phyloP scores from a whole-genome alignment of 2,888 invertebrate species.

The Drosophila pseudotalamancana region DNA sequence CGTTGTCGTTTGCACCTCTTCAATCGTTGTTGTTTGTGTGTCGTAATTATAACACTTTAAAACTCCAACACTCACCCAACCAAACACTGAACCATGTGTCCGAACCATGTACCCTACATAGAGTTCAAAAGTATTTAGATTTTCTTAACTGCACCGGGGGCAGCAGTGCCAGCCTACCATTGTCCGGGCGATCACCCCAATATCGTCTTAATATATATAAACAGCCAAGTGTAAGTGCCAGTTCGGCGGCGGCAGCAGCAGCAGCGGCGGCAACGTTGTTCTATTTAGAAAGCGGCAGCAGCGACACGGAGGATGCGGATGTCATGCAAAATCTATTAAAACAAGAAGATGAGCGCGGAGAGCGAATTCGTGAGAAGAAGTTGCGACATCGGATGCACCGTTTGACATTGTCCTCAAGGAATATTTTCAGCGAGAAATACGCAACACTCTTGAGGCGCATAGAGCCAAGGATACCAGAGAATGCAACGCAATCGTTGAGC shows the following conservation, averaged over 20 bases:
- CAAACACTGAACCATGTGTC: conserved; percentile 1
- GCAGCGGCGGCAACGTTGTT: conserved; percentile 66
- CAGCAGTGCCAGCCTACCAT: conserved; percentile 55
- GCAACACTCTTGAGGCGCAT: conserved; percentile 86
- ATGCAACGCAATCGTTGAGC: conserved; percentile 85
- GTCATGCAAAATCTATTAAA: conserved; percentile 84
- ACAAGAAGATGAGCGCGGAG: conserved; percentile 87
- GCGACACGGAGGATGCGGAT: conserved; percentile 80
- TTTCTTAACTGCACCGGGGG: conserved; percentile 86
- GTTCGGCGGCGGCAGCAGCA: conserved; percentile 54
- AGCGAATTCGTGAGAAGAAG: conserved; percentile 84
- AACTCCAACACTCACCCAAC: conserved; percentile 27
- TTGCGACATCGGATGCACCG: conserved; percentile 87
- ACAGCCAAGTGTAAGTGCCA: conserved; percentile 43
- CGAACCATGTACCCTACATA: conserved; percentile 26
- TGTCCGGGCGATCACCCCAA: conserved; percentile 51
- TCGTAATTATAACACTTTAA: conserved; percentile 56
- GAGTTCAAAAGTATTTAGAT: conserved; percentile 86
- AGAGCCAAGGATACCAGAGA: conserved; percentile 80
- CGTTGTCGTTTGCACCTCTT: conserved; percentile 57
- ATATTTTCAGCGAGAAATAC: conserved; percentile 87
- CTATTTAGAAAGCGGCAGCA: conserved; percentile 66
- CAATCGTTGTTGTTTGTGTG: conserved; percentile 48
- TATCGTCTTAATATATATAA: conserved; percentile 65
- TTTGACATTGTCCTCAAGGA: conserved; percentile 87